Conservation (phyloP, 2,113 vertebrate species). For the Passer domesticus region DNA sequence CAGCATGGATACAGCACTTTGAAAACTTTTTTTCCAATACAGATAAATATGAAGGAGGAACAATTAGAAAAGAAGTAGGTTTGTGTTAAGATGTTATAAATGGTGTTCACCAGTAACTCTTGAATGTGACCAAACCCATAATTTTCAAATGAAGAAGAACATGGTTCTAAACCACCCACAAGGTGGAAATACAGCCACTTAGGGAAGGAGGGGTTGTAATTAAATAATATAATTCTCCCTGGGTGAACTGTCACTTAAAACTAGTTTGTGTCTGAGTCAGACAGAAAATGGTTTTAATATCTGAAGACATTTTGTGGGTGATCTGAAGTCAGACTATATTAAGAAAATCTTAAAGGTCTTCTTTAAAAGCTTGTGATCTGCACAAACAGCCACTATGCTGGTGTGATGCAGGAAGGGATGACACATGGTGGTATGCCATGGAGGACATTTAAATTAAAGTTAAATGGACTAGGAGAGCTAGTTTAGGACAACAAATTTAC, state of each 20-base stretch:
- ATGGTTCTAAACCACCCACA: neutral
- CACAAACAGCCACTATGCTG: neutral
- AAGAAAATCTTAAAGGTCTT: neutral
- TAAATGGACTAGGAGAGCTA: neutral
- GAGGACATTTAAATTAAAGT: neutral
- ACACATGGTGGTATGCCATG: neutral
- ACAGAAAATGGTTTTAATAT: neutral
- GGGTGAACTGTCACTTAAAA: neutral
- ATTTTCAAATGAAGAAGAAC: neutral
- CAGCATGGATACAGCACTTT: neutral
- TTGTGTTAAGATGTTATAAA: neutral
- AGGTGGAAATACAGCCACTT: neutral
- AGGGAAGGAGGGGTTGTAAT: neutral
- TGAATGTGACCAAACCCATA: neutral
- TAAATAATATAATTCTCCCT: neutral
- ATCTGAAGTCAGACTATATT: neutral
- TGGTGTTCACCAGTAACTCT: neutral
- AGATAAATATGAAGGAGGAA: neutral
- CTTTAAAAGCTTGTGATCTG: neutral
- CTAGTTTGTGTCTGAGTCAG: conserved; percentile 12
- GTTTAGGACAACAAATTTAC: neutral
- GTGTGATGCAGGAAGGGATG: neutral
- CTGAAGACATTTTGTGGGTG: neutral
- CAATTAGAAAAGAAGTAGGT: neutral
- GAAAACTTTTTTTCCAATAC: neutral